These are phyloP conservation scores for Carterocephalus palaemon DNA, from an alignment of 2,888 invertebrate species.

Conservation along the genomic window DNA sequence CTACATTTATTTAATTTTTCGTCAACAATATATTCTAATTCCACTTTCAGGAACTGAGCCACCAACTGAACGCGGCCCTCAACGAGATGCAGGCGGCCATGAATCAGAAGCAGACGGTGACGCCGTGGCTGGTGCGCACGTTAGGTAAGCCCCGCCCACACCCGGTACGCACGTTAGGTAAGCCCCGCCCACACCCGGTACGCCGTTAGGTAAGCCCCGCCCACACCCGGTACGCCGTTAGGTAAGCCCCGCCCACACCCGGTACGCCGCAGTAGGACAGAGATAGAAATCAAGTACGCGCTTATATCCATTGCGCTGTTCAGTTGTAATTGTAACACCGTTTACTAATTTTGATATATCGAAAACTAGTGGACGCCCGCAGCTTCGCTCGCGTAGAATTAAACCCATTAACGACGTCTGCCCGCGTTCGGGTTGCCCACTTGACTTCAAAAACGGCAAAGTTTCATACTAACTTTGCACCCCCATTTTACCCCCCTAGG, in stretches of 20 bases:
- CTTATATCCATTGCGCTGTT: constrained; percentile 23
- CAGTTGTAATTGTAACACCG: constrained; percentile 24
- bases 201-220: too few species aligned
- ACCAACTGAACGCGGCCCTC: constrained; percentile 90
- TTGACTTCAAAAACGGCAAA: too few species aligned
- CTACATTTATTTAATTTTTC: too few species aligned
- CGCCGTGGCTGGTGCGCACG: constrained; percentile 97
- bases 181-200: constrained; percentile 39
- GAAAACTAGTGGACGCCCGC: too few species aligned
- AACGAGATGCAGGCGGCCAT: constrained; percentile 80
- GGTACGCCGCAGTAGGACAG: not conserved
- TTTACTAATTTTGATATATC: too few species aligned
- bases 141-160: constrained; percentile 72
- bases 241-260: constrained; percentile 53
- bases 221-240: constrained; percentile 91
- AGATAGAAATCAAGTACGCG: constrained; percentile 19
- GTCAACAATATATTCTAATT: too few species aligned
- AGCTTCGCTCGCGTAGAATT: too few species aligned
- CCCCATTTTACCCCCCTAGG: too few species aligned
- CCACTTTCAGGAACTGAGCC: constrained; percentile 86
- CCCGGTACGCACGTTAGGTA: constrained; percentile 64
- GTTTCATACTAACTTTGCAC: too few species aligned
- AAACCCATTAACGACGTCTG: too few species aligned
- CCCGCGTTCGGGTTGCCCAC: too few species aligned
- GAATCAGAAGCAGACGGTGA: constrained; percentile 81